Evolutionary conservation across 1,140 invertebrate species (phyloP).

Genomic region (Pygmarrhopalites habei): DNA sequence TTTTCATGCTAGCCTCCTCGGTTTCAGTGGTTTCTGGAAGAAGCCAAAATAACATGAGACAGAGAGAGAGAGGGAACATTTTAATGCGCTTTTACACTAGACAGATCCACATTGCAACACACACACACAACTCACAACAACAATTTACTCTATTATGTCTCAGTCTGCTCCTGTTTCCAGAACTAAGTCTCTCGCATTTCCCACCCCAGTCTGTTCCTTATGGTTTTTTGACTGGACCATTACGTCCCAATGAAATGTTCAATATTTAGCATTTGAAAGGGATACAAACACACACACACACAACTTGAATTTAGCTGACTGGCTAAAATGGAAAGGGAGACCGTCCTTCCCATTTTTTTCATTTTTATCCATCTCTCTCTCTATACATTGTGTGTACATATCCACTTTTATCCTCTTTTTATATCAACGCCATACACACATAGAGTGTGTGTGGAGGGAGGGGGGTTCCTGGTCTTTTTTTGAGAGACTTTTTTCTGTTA

Average conservation of each 20-base stretch:
- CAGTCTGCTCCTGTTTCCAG: too few relatives aligned
- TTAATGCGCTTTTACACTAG: constrained; percentile 3
- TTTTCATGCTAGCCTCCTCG: neutral
- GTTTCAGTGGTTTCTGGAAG: constrained; percentile 10
- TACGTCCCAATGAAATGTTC: neutral
- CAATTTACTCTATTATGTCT: neutral
- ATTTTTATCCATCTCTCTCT: neutral
- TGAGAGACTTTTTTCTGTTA: neutral
- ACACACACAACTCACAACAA: neutral
- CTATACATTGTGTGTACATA: neutral
- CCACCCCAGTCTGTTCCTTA: neutral
- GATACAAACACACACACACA: too few relatives aligned
- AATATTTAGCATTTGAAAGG: constrained; percentile 6
- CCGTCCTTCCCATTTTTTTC: too few relatives aligned
- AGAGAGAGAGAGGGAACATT: neutral
- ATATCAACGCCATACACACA: neutral
- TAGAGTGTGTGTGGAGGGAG: neutral
- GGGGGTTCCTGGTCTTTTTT: neutral
- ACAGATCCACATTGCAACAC: constrained; percentile 2
- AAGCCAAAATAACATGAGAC: neutral
- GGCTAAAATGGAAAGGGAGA: neutral
- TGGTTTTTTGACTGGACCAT: neutral
- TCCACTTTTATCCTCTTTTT: neutral
- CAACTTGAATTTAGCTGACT: neutral
- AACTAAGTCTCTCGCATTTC: neutral